A percentile compares a stretch with the other conserved stretches of the same genome.
Conservation (phyloP, 2,113 vertebrate species). For the Notothenia rossii region DNA sequence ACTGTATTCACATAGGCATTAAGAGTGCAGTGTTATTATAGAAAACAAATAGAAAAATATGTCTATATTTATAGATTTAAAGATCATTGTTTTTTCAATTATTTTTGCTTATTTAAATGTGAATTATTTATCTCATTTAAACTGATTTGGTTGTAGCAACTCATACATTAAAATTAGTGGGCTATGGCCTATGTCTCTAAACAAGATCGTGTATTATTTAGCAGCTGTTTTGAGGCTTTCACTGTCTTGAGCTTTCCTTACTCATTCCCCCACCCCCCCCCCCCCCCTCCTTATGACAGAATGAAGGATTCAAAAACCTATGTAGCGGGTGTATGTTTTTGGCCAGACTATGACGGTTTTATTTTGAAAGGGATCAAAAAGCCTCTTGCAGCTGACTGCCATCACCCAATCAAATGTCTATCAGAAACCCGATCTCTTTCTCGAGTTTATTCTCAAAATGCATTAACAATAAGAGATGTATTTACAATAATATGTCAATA, state of each 20-base stretch:
- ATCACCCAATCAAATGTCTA: constrained; percentile 18
- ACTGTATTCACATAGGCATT: not conserved
- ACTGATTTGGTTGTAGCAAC: not conserved
- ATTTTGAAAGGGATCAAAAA: constrained; percentile 32
- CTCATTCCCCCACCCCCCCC: not conserved
- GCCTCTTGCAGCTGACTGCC: not conserved
- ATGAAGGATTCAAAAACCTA: not conserved
- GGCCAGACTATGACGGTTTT: constrained; percentile 5
- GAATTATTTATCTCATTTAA: not conserved
- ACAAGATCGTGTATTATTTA: no score
- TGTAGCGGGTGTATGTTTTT: not conserved
- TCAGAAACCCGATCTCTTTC: not conserved
- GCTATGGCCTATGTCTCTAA: no score
- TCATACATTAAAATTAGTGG: not conserved
- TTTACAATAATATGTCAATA: not conserved
- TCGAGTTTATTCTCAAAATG: not conserved
- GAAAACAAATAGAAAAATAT: not conserved
- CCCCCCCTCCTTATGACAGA: not conserved
- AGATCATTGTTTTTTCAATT: not conserved
- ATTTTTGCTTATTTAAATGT: no score
- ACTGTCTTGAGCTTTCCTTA: not conserved
- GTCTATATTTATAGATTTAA: not conserved
- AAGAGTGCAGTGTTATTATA: not conserved
- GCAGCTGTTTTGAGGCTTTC: not conserved
- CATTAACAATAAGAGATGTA: not conserved